Evolutionary conservation across 2,888 invertebrate genomes (phyloP).

Genomic region (Monoplex corrugatus): DNA sequence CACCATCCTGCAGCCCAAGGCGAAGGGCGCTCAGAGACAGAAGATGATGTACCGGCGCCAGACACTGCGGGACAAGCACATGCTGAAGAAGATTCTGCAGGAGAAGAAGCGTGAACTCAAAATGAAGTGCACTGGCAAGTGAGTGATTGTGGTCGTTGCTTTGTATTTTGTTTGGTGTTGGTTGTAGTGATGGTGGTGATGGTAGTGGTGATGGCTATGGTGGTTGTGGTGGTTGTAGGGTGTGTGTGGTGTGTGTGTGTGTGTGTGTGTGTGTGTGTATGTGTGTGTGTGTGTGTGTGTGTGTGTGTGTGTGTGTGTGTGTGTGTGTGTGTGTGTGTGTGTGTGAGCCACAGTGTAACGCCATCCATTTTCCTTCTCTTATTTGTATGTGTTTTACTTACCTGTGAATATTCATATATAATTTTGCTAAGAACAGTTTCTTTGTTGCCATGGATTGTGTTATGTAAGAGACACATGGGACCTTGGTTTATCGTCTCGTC

Average conservation of each 20-base stretch:
- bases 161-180: not conserved
- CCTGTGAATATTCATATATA: too few species aligned
- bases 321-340: constrained; percentile 22
- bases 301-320: not conserved
- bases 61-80: constrained; percentile 51
- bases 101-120: constrained; percentile 53
- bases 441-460: too few species aligned
- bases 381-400: too few species aligned
- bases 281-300: not conserved
- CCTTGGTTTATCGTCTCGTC: too few species aligned
- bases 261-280: not conserved
- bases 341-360: too few species aligned
- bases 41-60: constrained; percentile 44
- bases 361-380: too few species aligned
- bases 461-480: too few species aligned
- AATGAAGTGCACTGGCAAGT: constrained; percentile 39
- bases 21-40: constrained; percentile 6
- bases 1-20: not conserved
- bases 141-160: not conserved
- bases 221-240: too few species aligned
- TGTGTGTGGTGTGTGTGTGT: not conserved
- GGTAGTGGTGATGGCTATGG: too few species aligned
- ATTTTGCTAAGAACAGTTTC: too few species aligned
- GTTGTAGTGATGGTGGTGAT: not conserved
- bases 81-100: constrained; percentile 51